Base-by-base conservation (phyloP, 2,888 invertebrate genomes). In the Drosophila prostipennis region DNA sequence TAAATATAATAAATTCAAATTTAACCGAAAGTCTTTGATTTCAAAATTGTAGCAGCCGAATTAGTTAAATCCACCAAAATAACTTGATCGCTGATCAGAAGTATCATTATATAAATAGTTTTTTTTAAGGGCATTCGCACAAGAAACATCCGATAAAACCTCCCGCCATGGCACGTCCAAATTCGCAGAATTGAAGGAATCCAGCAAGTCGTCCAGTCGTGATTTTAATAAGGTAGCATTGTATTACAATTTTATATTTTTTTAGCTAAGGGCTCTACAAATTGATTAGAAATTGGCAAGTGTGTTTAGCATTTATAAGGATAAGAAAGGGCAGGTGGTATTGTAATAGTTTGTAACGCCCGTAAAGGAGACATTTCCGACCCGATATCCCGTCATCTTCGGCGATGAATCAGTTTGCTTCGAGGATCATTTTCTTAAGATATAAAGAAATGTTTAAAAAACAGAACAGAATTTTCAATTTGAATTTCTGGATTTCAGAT, bases 21-120 rank as follows among this genome's bases (percentile, higher is more conserved):
- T 63, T 52, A 48, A 16, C 16, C 48, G 48, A 48, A 48, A 48
- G 48, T 48, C 48, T 57, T 57, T 57, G 29, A 57, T 57, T 57
- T 57, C 29, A 29, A 57, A 39, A 39, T 52, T 53, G 8, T 39
- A 52, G 32, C 48, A 34, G 48, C 11, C 7, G 14, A 29, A 29
- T 14, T 14, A 29, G 46, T 46, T 46, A 10, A 46, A 46, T 26
- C 26, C 23, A 26, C 6, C 10, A 40, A 8, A 16, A 19, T 42
- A 32, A 16, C 10, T 29, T 46, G 6, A 45, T 10, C 3, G 14
- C 14, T 8, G 14, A 45, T 43, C 43, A 7, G 8, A 45, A 19
- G 14, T 10, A 16, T 14, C 14, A 8, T 14, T 14, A 39, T 1
- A 16, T 6, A 16, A 40, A 6, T 14, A 40, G 16, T 40, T 3